phyloP scores from a whole-genome alignment of 2,113 vertebrate genomes.

The Prunella fulvescens region DNA sequence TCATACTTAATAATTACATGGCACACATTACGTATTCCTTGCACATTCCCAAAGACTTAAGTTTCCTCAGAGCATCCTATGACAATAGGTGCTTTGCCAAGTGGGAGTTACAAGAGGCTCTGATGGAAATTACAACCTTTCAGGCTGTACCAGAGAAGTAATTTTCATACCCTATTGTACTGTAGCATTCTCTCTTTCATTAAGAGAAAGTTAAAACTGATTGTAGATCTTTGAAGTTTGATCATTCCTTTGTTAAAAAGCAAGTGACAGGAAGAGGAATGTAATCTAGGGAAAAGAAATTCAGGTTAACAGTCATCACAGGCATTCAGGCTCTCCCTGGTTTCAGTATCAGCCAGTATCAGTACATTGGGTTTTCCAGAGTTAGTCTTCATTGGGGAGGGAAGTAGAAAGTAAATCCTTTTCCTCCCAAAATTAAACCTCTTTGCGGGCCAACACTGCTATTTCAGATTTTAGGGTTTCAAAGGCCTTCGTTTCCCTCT shows the following conservation, averaged over 20 bases:
- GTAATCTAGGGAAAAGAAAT: not conserved
- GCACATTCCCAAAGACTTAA: not conserved
- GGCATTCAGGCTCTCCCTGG: not conserved
- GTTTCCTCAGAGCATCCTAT: constrained; percentile 4
- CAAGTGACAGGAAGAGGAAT: not conserved
- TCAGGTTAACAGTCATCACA: not conserved
- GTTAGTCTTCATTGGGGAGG: not conserved
- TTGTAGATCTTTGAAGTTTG: not conserved
- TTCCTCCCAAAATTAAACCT: not conserved
- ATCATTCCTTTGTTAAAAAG: not conserved
- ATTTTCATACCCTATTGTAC: not conserved
- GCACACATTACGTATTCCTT: not conserved
- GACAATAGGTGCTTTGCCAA: not conserved
- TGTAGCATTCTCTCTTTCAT: not conserved
- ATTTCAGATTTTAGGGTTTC: not conserved
- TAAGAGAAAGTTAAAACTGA: not conserved
- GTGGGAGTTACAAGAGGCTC: not conserved
- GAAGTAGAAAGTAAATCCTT: not conserved
- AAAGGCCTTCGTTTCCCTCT: not conserved
- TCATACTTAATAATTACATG: not conserved
- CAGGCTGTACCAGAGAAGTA: not conserved
- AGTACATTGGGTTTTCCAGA: not conserved
- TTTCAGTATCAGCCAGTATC: not conserved
- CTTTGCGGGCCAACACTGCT: not conserved
- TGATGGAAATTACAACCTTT: constrained; percentile 48